Base-by-base conservation (phyloP, 1,140 invertebrate species). In the Heliconius eleuchia region DNA sequence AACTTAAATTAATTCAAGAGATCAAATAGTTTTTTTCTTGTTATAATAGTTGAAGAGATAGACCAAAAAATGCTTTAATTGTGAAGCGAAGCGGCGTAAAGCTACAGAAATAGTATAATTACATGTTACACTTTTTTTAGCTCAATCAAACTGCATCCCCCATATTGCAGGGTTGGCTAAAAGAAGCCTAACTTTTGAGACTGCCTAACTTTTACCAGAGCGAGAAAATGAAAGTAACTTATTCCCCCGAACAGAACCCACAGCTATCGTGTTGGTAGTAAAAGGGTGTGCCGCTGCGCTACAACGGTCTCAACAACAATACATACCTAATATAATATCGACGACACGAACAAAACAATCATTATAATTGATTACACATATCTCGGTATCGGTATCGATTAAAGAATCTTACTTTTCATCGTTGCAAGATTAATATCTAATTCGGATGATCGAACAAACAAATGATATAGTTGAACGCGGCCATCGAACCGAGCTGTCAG, bases 391-490 rank as follows among this genome's bases (percentile, higher is more conserved):
- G 73, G 66, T 42, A 93, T 91, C 90, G 85, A 77, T 81, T 82
- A 76, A 86, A 84, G 76, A 86, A 92, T 91, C 89, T 89, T 84
- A 86, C 83, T 87, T 88, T 84, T 92, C 91, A 91, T 91, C 90
- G 86, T 88, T 87, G 86, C 82, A 82, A 92, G 91, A 93, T 92
- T 90, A 90, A 91, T 92, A 90, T 93, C 87, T 81, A 82, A 76
- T 71, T 80, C 77, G 75, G 85, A 89, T 91, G 88, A 92, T 92
- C 91, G 88, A 87, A 92, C 88, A 93, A 94, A 91, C 89, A 92
- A 92, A 92, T 90, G 91, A 92, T 91, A 87, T 77, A 84, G 83
- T 81, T 76, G 82, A 89, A 83, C 84, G 75, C 80, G 90, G 89
- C 87, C 91, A 85, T 85, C 83, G 88, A 90, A 87, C 89, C 85